These are phyloP conservation scores for Actinostola sp. DNA, from an alignment of 92 coral and sea anemone species.

Conservation along the genomic window DNA sequence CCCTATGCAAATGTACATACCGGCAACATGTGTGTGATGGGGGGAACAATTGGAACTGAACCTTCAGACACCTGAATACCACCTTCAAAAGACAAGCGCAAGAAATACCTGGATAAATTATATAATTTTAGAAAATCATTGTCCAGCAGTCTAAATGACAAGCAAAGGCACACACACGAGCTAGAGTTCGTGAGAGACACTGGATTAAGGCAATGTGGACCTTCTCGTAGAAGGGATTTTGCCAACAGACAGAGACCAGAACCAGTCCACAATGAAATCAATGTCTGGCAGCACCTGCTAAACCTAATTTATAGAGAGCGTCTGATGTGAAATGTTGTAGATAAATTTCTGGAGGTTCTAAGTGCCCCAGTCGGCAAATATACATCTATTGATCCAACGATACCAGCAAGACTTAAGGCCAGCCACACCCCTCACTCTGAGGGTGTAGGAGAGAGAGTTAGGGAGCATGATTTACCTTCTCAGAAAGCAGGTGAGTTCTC, in stretches of 20 bases:
- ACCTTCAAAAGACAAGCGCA: conserved; percentile 8
- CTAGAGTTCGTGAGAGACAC: conserved; percentile 32
- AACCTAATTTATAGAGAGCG: conserved; percentile 1
- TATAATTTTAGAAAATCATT: conserved; percentile 6
- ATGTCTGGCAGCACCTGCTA: conserved; percentile 51
- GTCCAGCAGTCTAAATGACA: not conserved
- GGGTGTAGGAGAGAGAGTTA: conserved; percentile 33
- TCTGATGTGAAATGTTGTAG: not conserved
- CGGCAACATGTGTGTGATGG: conserved; percentile 26
- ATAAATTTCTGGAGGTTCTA: conserved; percentile 14
- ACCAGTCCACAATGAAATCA: conserved; percentile 52
- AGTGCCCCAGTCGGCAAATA: conserved; percentile 6
- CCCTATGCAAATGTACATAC: conserved; percentile 37
- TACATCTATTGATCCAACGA: not conserved
- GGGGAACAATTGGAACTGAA: conserved; percentile 20
- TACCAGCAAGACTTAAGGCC: not conserved
- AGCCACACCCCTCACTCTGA: conserved; percentile 16
- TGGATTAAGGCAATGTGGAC: conserved; percentile 34
- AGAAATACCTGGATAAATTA: conserved; percentile 6
- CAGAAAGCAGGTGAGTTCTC: conserved; percentile 8
- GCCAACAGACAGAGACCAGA: conserved; percentile 46
- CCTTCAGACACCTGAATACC: conserved; percentile 23
- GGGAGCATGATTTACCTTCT: conserved; percentile 23
- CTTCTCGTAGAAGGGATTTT: conserved; percentile 34
- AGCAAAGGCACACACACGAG: conserved; percentile 39